These are phyloP conservation scores for Varroa destructor DNA, from an alignment of 1,140 invertebrate genomes.

Conservation along the genomic window DNA sequence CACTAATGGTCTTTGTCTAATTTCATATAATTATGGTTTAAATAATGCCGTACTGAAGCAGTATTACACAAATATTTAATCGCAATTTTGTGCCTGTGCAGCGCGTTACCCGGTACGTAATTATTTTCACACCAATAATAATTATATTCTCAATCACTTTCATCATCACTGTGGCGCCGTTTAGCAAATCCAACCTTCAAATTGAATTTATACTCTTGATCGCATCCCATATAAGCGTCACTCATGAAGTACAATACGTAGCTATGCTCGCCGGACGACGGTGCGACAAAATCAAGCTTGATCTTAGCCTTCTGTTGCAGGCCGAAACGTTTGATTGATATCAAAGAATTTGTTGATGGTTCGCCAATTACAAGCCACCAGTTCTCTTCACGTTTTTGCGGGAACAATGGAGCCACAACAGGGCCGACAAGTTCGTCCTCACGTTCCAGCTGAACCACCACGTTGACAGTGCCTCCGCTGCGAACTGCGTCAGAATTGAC, in stretches of 20 bases:
- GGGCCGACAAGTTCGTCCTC: slow-evolving; percentile 93
- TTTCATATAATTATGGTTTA: too few species aligned
- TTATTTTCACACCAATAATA: not conserved
- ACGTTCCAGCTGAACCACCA: slow-evolving; percentile 79
- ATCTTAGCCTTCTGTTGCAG: slow-evolving; percentile 85
- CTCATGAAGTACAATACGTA: slow-evolving; percentile 98
- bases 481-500: slow-evolving; percentile 58
- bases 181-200: slow-evolving; percentile 57
- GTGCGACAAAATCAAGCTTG: slow-evolving; percentile 87
- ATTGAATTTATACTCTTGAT: slow-evolving; percentile 83
- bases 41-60: too few species aligned
- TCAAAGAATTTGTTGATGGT: slow-evolving; percentile 76
- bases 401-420: slow-evolving; percentile 94
- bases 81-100: too few species aligned
- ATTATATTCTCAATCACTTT: slow-evolving; percentile 35
- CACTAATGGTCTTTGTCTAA: too few species aligned
- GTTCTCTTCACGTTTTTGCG: slow-evolving; percentile 92
- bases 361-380: slow-evolving; percentile 99
- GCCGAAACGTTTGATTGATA: slow-evolving; percentile 89
- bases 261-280: slow-evolving; percentile 59
- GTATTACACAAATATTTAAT: too few species aligned
- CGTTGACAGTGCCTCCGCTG: slow-evolving; percentile 66
- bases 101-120: too few species aligned
- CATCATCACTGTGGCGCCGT: slow-evolving; percentile 37
- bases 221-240: slow-evolving; percentile 93